A percentile compares a stretch with the other conserved stretches of the same genome.
Evolutionary conservation across 1,140 invertebrate species (phyloP).

Genomic region (Physella acuta): DNA sequence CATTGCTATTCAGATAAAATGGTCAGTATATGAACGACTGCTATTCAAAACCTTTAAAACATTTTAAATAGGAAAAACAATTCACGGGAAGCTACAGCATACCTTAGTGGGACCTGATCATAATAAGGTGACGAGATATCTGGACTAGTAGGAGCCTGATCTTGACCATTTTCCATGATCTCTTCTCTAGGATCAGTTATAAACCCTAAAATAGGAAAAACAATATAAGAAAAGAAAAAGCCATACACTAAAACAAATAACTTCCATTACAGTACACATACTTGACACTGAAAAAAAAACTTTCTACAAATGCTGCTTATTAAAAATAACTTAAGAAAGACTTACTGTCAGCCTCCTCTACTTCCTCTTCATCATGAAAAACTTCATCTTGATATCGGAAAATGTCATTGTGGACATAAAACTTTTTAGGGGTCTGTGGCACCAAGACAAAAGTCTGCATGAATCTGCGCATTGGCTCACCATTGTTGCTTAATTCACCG

Average conservation of each 20-base stretch:
- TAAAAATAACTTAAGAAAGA: no score
- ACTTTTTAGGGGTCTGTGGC: conserved; percentile 91
- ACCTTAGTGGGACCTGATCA: conserved; percentile 21
- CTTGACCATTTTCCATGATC: conserved; percentile 9
- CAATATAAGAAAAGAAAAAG: background rate
- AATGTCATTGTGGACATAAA: conserved; percentile 98
- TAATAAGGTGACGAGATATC: conserved; percentile 12
- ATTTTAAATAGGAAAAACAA: background rate
- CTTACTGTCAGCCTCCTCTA: conserved; percentile 64
- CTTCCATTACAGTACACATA: background rate
- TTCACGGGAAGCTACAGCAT: no score
- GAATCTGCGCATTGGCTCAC: conserved; percentile 93
- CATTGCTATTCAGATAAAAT: conserved; percentile 3
- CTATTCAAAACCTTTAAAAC: background rate
- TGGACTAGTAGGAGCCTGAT: conserved; percentile 12
- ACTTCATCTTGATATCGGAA: conserved; percentile 94
- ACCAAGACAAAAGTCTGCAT: conserved; percentile 96
- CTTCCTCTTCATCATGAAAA: conserved; percentile 77
- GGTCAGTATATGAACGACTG: background rate
- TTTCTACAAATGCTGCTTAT: no score
- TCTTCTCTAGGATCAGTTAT: conserved; percentile 22
- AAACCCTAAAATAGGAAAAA: conserved; percentile 6
- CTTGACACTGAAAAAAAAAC: background rate
- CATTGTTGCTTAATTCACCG: conserved; percentile 93
- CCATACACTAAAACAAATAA: no score